These are phyloP conservation scores for Dynastes maya DNA, from an alignment of 2,888 invertebrate genomes.

Conservation along the genomic window DNA sequence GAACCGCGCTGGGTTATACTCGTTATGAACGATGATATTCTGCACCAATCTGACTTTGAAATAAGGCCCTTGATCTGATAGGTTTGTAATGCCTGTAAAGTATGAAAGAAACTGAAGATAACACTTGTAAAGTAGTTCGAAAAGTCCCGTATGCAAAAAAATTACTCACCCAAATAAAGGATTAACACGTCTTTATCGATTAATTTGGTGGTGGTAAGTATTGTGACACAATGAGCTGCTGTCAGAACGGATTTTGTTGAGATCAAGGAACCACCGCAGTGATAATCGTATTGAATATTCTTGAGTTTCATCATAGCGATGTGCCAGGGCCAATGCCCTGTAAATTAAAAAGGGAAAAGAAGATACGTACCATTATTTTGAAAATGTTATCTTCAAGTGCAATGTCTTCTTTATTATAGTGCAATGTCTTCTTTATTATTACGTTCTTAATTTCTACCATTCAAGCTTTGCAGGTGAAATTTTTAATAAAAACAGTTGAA, in stretches of 20 bases:
- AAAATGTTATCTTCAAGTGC: too few species aligned
- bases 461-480: too few species aligned
- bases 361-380: too few species aligned
- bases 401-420: too few species aligned
- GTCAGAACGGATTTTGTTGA: constrained; percentile 63
- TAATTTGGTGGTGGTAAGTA: constrained; percentile 59
- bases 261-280: constrained; percentile 66
- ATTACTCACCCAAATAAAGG: constrained; percentile 66
- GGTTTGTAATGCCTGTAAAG: constrained; percentile 61
- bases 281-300: constrained; percentile 64
- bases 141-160: background rate
- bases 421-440: too few species aligned
- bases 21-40: constrained; percentile 63
- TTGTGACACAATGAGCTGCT: constrained; percentile 67
- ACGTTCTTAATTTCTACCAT: too few species aligned
- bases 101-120: background rate
- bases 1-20: constrained; percentile 63
- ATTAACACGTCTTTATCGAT: constrained; percentile 64
- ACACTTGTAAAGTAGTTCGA: background rate
- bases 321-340: constrained; percentile 74
- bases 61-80: constrained; percentile 69
- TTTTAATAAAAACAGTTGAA: too few species aligned
- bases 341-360: background rate
- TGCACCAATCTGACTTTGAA: constrained; percentile 65
- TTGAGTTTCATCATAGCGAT: constrained; percentile 76